Conservation (phyloP, 2,113 vertebrate genomes). For the Cheirogaleus medius region DNA sequence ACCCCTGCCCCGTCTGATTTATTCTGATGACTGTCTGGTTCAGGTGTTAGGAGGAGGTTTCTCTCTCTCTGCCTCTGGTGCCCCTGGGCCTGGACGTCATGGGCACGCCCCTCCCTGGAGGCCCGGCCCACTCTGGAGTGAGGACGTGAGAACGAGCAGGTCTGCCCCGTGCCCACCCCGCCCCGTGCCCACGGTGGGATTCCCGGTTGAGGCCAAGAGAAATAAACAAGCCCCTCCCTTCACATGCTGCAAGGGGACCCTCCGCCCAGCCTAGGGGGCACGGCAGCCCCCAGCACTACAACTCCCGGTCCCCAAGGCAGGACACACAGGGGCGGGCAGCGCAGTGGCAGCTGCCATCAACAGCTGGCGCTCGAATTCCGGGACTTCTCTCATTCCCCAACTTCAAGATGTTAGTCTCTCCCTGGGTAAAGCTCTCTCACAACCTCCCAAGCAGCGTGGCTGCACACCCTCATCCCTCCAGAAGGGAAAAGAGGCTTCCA, state of each 20-base stretch:
- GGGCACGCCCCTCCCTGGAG: background rate
- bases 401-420: background rate
- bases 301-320: fast-evolving
- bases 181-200: background rate
- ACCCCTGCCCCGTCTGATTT: fast-evolving
- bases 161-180: background rate
- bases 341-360: background rate
- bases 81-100: background rate
- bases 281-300: background rate
- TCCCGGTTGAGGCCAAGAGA: background rate
- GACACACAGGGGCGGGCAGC: background rate
- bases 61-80: background rate
- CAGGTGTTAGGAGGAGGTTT: background rate
- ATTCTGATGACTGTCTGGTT: background rate
- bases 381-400: background rate
- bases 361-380: background rate
- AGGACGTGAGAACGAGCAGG: background rate
- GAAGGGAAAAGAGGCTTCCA: background rate
- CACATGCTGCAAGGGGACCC: background rate
- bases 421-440: background rate
- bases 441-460: background rate
- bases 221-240: background rate
- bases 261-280: background rate
- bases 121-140: background rate
- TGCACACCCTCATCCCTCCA: fast-evolving